phyloP scores from a whole-genome alignment of 2,113 vertebrate species.

The Ammospiza caudacuta region DNA sequence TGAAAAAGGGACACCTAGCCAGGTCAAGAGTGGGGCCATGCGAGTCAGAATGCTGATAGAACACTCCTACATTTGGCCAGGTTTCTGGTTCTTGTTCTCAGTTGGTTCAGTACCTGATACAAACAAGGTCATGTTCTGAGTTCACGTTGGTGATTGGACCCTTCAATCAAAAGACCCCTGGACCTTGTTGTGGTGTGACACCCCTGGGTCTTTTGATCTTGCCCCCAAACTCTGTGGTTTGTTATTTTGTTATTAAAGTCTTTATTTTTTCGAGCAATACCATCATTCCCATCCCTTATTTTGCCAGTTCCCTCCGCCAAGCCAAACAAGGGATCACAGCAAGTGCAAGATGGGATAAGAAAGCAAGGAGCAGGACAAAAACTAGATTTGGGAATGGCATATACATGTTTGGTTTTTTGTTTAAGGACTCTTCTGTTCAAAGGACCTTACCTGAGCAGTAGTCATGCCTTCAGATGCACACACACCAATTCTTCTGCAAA shows the following conservation, averaged over 20 bases:
- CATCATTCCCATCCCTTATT: background rate
- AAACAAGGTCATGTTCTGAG: background rate
- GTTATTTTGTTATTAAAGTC: background rate
- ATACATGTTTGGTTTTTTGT: background rate
- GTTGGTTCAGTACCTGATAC: background rate
- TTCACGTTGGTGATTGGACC: accelerated
- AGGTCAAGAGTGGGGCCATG: background rate
- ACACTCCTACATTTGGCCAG: background rate
- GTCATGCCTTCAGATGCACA: background rate
- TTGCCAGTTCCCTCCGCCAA: background rate
- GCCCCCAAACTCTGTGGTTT: background rate
- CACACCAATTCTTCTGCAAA: background rate
- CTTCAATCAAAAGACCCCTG: background rate
- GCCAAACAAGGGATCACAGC: background rate
- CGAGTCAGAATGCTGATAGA: background rate
- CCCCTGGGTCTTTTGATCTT: background rate
- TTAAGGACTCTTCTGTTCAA: background rate
- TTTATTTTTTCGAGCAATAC: background rate
- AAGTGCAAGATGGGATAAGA: background rate
- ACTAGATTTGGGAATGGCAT: background rate
- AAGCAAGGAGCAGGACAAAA: background rate
- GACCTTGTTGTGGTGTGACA: background rate
- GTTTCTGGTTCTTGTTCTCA: background rate
- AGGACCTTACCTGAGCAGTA: background rate
- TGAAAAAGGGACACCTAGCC: background rate